These are phyloP conservation scores for Turnix velox DNA, from an alignment of 2,113 vertebrate species.

Conservation along the genomic window DNA sequence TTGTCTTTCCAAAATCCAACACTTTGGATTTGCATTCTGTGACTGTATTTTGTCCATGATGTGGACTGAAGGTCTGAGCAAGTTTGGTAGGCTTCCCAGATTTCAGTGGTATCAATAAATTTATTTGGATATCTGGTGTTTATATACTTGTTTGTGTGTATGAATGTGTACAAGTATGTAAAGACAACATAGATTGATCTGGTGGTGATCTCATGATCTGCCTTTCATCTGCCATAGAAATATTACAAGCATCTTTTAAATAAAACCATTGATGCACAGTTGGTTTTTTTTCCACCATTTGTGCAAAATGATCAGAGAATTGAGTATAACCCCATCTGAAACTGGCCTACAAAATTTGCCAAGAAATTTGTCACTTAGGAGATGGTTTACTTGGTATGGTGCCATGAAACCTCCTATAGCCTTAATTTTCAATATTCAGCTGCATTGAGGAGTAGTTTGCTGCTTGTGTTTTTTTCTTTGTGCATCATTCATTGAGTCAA, in stretches of 20 bases:
- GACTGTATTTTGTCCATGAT: not conserved
- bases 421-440: not conserved
- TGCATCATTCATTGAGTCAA: constrained; percentile 14
- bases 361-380: not conserved
- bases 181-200: not conserved
- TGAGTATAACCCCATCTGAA: not conserved
- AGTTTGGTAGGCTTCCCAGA: not conserved
- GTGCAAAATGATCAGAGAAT: not conserved
- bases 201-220: not conserved
- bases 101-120: not conserved
- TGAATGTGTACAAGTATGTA: not conserved
- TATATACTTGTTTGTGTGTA: not conserved
- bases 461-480: not conserved
- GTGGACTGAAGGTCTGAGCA: not conserved
- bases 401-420: not conserved
- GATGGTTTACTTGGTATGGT: not conserved
- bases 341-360: not conserved
- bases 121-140: not conserved
- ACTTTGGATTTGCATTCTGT: not conserved
- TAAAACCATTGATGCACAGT: not conserved
- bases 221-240: not conserved
- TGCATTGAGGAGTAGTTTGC: not conserved
- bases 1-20: not conserved
- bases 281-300: not conserved
- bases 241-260: not conserved